Evolutionary conservation across 2,888 invertebrate genomes (phyloP).

Genomic region (Acrobasis suavella): DNA sequence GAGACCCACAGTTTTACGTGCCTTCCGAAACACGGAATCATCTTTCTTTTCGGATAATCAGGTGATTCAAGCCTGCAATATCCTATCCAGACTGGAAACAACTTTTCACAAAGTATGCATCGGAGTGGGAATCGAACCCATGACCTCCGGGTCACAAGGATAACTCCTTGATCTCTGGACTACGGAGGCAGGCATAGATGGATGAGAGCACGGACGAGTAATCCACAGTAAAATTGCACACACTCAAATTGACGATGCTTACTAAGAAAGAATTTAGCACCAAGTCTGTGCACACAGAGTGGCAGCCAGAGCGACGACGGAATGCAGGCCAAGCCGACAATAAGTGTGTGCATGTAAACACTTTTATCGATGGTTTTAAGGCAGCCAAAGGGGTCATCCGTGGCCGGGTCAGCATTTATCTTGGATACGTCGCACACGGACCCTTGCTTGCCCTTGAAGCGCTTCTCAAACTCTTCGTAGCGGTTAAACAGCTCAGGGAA

Average conservation of each 20-base stretch:
- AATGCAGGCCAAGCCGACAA: conserved; percentile 90
- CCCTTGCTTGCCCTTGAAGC: conserved; percentile 85
- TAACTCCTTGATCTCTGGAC: no score
- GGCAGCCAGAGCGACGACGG: conserved; percentile 91
- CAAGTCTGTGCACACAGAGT: conserved; percentile 89
- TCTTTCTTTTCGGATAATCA: no score
- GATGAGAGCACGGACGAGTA: no score
- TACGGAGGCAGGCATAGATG: no score
- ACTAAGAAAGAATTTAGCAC: conserved; percentile 92
- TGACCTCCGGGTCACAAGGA: no score
- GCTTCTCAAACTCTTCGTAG: conserved; percentile 88
- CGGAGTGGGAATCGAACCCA: no score
- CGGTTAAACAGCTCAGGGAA: conserved; percentile 94
- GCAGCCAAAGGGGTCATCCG: conserved; percentile 82
- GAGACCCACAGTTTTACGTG: no score
- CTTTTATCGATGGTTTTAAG: conserved; percentile 84
- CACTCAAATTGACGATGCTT: conserved; percentile 45
- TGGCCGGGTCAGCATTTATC: conserved; percentile 77
- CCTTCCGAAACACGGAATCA: no score
- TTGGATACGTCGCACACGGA: conserved; percentile 91
- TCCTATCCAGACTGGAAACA: no score
- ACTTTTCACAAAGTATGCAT: no score
- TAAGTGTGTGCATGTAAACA: conserved; percentile 89
- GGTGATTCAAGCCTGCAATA: no score
- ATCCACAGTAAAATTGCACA: no score